Evolutionary conservation across 2,797 vertebrate species (phyloP), one percentile per base, ranked within the genome.

Genomic region (Enteromius mattozi): DNA sequence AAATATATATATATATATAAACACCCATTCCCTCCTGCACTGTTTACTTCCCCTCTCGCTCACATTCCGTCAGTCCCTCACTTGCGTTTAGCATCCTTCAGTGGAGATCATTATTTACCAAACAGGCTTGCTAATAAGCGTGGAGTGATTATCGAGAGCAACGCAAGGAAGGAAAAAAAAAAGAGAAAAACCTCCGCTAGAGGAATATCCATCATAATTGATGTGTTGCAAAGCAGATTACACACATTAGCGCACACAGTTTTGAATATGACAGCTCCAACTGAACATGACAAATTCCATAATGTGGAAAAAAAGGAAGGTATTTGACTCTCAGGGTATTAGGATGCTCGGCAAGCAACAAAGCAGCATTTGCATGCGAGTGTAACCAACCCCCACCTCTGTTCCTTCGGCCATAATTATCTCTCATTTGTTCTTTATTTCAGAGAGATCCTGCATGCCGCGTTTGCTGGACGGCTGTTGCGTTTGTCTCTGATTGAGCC

Each of bases 211-310:
- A 94, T 95, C 95, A 96, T 95, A 95, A 96, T 94, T 95, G 95
- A 96, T 95, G 95, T 95, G 95, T 96, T 95, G 94, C 94, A 94
- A 95, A 96, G 94, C 95, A 96, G 95, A 96, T 96, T 96, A 96
- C 94, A 95, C 95, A 96, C 94, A 95, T 96, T 96, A 95, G 92
- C 90, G 93, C 93, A 94, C 94, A 94, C 94, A 94, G 94, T 93
- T 95, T 94, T 93, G 93, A 92, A 93, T 91, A 92, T 95, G 95
- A 96, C 95, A 95, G 94, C 95, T 94, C 90, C 92, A 94, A 94
- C 95, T 94, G 93, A 96, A 96, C 93, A 95, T 95, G 94, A 96
- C 94, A 96, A 95, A 96, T 95, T 94, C 93, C 92, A 91, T 94
- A 94, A 95, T 94, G 92, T 91, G 89, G 66, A 84, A 83, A 82